Percentiles rank a stretch among this genome's conserved stretches.
Conservation (phyloP, 2,888 invertebrate species). For the Busseola fusca region DNA sequence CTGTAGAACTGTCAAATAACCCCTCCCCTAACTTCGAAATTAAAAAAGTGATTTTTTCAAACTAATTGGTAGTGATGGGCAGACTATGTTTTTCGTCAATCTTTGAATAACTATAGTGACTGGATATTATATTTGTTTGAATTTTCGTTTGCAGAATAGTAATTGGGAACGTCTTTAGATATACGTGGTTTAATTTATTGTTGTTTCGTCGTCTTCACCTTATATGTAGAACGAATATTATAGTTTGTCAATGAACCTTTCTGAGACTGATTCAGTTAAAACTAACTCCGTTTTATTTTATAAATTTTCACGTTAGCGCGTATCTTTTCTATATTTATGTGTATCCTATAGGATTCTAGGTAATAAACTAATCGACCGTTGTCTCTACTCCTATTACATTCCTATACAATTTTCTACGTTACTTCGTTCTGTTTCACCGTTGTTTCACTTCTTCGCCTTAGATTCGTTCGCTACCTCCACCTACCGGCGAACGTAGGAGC, state of each 20-base stretch:
- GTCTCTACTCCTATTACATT: slow-evolving; percentile 42
- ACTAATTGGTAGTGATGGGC: too few species aligned
- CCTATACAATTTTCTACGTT: slow-evolving; percentile 52
- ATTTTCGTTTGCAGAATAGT: too few species aligned
- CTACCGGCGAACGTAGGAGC: slow-evolving; percentile 48
- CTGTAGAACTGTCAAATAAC: too few species aligned
- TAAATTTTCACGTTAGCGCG: slow-evolving; percentile 9
- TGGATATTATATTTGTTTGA: too few species aligned
- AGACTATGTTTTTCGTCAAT: too few species aligned
- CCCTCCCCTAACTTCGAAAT: too few species aligned
- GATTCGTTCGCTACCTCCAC: slow-evolving; percentile 16
- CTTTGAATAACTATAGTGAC: too few species aligned
- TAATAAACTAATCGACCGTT: slow-evolving; percentile 46
- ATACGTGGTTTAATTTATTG: too few species aligned
- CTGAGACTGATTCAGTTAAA: background rate
- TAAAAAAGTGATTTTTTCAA: too few species aligned
- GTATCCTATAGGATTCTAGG: slow-evolving; percentile 9
- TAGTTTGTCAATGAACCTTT: background rate
- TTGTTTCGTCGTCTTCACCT: too few species aligned
- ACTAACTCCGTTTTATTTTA: background rate
- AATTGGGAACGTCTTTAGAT: too few species aligned
- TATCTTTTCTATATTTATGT: slow-evolving; percentile 5
- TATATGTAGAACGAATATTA: background rate
- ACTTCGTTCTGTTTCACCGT: slow-evolving; percentile 30
- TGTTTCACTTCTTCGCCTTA: background rate